Conservation (phyloP, 1,140 invertebrate species). For the Hyles vespertilio region DNA sequence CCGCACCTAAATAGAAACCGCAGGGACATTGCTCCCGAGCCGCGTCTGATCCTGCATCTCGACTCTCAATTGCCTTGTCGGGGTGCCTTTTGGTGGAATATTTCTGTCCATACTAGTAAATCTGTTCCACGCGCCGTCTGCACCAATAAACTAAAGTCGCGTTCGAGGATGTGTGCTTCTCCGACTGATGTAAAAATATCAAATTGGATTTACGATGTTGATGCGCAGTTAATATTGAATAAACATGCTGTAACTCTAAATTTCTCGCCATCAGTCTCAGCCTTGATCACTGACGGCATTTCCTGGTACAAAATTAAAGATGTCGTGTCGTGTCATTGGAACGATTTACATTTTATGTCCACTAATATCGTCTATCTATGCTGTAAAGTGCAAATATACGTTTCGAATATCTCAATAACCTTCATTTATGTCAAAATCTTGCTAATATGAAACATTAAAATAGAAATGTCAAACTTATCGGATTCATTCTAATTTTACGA, state of each 20-base stretch:
- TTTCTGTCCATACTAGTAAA: slow-evolving; percentile 4
- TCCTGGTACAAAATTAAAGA: slow-evolving; percentile 19
- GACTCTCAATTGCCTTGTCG: slow-evolving; percentile 52
- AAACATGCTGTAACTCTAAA: slow-evolving; percentile 9
- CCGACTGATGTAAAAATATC: slow-evolving; percentile 3
- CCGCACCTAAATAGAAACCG: slow-evolving; percentile 74
- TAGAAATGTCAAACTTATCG: too few species aligned
- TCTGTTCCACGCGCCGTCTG: slow-evolving; percentile 2
- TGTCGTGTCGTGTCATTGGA: neutral
- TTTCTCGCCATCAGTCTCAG: slow-evolving; percentile 3
- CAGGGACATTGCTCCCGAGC: slow-evolving; percentile 70
- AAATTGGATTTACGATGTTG: slow-evolving; percentile 16
- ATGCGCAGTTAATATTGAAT: slow-evolving; percentile 15
- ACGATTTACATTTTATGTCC: slow-evolving; percentile 1
- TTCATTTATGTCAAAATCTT: neutral
- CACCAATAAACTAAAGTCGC: slow-evolving; percentile 4
- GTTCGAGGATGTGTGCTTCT: neutral
- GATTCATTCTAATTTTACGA: too few species aligned
- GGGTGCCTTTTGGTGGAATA: slow-evolving; percentile 34
- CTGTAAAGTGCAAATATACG: neutral
- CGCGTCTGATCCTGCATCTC: slow-evolving; percentile 54
- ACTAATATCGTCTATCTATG: slow-evolving; percentile 1
- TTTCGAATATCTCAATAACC: neutral
- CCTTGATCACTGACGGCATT: slow-evolving; percentile 32
- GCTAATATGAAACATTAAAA: neutral